These are phyloP conservation scores for Mustela lutreola DNA, from an alignment of 2,113 vertebrate genomes.

Conservation along the genomic window DNA sequence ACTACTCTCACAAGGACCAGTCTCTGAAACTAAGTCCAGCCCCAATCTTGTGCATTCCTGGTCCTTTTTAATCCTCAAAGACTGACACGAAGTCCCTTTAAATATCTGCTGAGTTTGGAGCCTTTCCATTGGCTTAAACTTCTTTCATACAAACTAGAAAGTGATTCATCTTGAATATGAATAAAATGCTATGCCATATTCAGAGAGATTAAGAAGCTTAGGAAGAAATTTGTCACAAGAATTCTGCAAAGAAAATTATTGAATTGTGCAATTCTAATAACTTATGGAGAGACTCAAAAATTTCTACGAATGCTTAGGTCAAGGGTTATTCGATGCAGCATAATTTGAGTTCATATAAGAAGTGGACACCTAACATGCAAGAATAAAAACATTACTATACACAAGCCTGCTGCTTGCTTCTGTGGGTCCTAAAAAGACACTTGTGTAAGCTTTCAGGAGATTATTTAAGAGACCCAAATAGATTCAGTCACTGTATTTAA, in stretches of 20 bases:
- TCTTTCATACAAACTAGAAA: slow-evolving; percentile 44
- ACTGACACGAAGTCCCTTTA: slow-evolving; percentile 53
- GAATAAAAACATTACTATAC: neutral
- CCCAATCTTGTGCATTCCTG: neutral
- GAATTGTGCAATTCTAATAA: slow-evolving; percentile 54
- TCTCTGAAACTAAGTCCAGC: neutral
- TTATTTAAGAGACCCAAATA: slow-evolving; percentile 62
- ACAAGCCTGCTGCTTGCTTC: slow-evolving; percentile 19
- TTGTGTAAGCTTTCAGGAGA: slow-evolving; percentile 50
- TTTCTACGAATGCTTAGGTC: neutral
- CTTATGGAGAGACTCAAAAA: neutral
- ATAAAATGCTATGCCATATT: slow-evolving; percentile 45
- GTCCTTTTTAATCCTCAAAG: neutral
- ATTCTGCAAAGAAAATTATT: slow-evolving; percentile 48
- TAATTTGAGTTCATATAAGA: slow-evolving; percentile 23
- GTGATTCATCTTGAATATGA: slow-evolving; percentile 67
- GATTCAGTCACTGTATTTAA: slow-evolving; percentile 26
- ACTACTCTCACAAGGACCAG: neutral
- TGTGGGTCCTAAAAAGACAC: neutral
- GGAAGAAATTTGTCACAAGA: slow-evolving; percentile 52
- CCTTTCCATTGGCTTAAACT: slow-evolving; percentile 32
- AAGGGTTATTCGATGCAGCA: neutral
- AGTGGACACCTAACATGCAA: slow-evolving; percentile 46
- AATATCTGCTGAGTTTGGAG: slow-evolving; percentile 26
- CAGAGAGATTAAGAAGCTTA: slow-evolving; percentile 60